Base-by-base conservation (phyloP, 2,888 invertebrate genomes). In the Nephrotoma flavescens region DNA sequence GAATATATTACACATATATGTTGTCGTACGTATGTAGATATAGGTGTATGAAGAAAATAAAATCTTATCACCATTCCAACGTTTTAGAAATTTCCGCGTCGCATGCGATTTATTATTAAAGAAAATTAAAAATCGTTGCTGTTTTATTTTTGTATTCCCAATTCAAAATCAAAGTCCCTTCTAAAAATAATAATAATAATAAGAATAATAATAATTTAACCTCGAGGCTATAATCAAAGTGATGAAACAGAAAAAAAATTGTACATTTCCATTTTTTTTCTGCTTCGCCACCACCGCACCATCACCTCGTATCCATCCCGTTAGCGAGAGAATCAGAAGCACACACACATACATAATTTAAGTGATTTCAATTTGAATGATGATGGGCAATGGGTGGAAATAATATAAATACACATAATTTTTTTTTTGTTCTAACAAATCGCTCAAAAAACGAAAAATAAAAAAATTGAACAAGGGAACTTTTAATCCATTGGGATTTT, bases 401-500 rank as follows among this genome's bases (percentile, higher is more conserved):
- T 71, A 52, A 52, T 15, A 52, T 52, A 52, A 71, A 71, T 71
- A 71, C 71, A 71, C 31, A 71, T 71, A 84, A 42, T 9, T 83
- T 84, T 84, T 84, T 42, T 84, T 84, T 42, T 42, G 41, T n/a
- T 84, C n/a, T n/a, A 42, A 84, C 84, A 84, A 84, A 84, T 84
- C 84, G 83, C 83, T 83, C 84, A 84, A 83, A 83, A 83, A 83
- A 83, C 41, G 42, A 41, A 42, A n/a, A 42, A 84, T 3, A 31
- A 84, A 84, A 84, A 84, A 84, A 83, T 83, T 42, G 42, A 41
- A 42, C 42, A 84, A 41, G 84, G 41, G 42, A 84, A 84, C 42
- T 84, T 84, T 84, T 86, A 86, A 86, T 52, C 52, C 86, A 52
- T 52, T n/a, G 86, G 86, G 86, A 52, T 52, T 86, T 86, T 86